These are phyloP conservation scores for Bubo blakistoni DNA, from an alignment of 2,113 vertebrate genomes.

Conservation along the genomic window DNA sequence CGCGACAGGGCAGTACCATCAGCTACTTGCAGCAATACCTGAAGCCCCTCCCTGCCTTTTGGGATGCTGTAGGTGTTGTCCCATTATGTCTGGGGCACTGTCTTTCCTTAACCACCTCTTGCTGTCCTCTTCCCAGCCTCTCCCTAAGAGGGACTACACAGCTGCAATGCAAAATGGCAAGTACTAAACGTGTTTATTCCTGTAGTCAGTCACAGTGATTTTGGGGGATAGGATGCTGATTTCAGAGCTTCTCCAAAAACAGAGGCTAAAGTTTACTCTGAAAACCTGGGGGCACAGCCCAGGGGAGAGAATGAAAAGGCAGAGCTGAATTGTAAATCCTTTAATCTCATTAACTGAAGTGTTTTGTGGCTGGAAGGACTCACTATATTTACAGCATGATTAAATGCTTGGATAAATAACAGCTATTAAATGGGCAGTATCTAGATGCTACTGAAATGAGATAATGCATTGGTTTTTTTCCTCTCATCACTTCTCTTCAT, in stretches of 20 bases:
- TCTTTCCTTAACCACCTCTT: not conserved
- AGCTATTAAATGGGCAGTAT: constrained; percentile 48
- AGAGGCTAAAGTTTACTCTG: not conserved
- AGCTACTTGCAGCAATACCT: not conserved
- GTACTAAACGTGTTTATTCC: not conserved
- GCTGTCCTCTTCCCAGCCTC: not conserved
- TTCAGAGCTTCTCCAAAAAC: not conserved
- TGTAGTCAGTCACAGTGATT: too few relatives aligned
- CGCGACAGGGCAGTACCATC: too few relatives aligned
- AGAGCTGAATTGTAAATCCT: constrained; percentile 1
- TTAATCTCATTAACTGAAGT: constrained; percentile 4
- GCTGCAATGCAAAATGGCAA: not conserved
- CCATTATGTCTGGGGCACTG: not conserved
- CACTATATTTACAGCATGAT: constrained; percentile 22
- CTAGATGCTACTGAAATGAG: not conserved
- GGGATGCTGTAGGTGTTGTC: not conserved
- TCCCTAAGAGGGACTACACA: not conserved
- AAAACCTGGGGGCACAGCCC: not conserved
- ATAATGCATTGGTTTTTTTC: not conserved
- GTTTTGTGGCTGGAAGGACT: not conserved
- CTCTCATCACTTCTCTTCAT: not conserved
- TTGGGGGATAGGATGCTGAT: not conserved
- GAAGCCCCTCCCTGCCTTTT: not conserved
- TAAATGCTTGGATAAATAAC: constrained; percentile 42
- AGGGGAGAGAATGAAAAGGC: not conserved